Conservation (phyloP, 2,888 invertebrate species). For the Isoperla grammatica region DNA sequence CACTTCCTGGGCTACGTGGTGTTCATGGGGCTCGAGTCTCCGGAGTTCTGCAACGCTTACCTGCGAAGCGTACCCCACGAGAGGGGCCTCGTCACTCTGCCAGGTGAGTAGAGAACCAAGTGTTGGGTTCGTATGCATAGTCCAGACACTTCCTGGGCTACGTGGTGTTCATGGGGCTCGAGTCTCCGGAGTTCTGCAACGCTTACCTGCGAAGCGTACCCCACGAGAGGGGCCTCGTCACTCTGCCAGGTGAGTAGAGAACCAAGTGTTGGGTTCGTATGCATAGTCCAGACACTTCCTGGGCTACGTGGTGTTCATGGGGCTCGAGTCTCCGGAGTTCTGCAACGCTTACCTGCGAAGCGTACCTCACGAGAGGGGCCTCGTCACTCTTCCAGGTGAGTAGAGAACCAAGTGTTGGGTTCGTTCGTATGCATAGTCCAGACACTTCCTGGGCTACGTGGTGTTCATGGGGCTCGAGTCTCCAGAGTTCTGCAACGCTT, state of each 20-base stretch:
- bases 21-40: conserved; percentile 93
- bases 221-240: conserved; percentile 63
- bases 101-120: too few species aligned
- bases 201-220: conserved; percentile 75
- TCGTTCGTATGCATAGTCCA: too few species aligned
- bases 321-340: conserved; percentile 92
- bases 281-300: too few species aligned
- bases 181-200: conserved; percentile 95
- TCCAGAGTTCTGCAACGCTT: conserved; percentile 90
- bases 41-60: conserved; percentile 93
- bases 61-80: conserved; percentile 64
- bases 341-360: conserved; percentile 87
- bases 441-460: too few species aligned
- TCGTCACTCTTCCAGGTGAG: conserved; percentile 60
- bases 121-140: too few species aligned
- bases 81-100: conserved; percentile 64
- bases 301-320: too few species aligned
- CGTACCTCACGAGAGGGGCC: conserved; percentile 62
- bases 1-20: conserved; percentile 94
- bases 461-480: conserved; percentile 95
- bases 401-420: too few species aligned
- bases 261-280: too few species aligned
- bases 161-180: conserved; percentile 92
- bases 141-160: too few species aligned
- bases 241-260: conserved; percentile 57